Evolutionary conservation across 2,888 invertebrate genomes (phyloP), one percentile per base, ranked within the genome.

Genomic region (Drosophila borborema): DNA sequence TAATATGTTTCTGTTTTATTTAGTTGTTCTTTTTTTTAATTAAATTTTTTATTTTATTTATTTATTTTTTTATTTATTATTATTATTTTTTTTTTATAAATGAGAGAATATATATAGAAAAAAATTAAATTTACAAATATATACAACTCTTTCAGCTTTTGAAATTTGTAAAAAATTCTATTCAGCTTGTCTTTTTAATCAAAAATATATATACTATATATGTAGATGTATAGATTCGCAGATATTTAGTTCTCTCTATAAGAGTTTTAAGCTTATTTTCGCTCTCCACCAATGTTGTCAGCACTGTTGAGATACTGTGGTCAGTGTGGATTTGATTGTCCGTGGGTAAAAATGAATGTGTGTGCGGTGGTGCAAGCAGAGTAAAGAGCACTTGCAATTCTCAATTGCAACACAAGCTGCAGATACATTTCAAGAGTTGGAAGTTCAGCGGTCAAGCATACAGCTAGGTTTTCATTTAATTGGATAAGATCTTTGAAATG

Each of bases 381-480:
- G 53, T 36, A 18, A 34, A 34, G 59, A 49, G 31, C 31, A 10
- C 10, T 48, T 16, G 9, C 34, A 36, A 36, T 38, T 38, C 20
- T 20, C 53, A 23, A 23, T 38, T 23, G 46, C 59, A 46, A 36
- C 34, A 34, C 34, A 34, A 59, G 59, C 59, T n/a, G 23, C 46
- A 59, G 59, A 20, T 23, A 56, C 56, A 56, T 56, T 14, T 41
- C 31, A 56, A 43, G 41, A 31, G 56, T 31, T 56, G n/a, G 12
- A 12, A 28, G 38, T 28, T 55, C 12, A 55, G 40, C 54, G 54
- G 40, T 40, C 23, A 55, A 55, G 40, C 41, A 41, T 31, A 31
- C 55, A 31, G 28, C 18, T 31, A 31, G 55, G 34, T 46, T 58
- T 58, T 46, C 36, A 38, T 38, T 34, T 38, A 38, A 60, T 60